Evolutionary conservation across 2,797 vertebrate species (phyloP).

Genomic region (Onychomys leucogaster): DNA sequence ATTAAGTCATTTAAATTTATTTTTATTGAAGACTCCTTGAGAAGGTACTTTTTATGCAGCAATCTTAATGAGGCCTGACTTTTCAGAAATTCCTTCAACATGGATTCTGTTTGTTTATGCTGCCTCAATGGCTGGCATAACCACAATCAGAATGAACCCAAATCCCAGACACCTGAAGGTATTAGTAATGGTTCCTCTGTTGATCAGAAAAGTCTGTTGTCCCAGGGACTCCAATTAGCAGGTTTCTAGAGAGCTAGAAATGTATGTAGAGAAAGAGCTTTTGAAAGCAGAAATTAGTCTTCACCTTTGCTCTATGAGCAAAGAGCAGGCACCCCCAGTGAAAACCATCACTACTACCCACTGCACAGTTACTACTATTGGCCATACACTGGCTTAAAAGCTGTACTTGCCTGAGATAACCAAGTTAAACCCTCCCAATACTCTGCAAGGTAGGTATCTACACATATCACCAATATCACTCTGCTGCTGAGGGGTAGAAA

Average conservation of each 20-base stretch:
- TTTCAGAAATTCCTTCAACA: constrained; percentile 41
- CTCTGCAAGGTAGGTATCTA: background rate
- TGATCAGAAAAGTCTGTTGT: background rate
- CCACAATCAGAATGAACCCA: background rate
- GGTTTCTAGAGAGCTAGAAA: constrained; percentile 11
- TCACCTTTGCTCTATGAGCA: background rate
- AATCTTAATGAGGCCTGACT: background rate
- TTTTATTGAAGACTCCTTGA: constrained; percentile 31
- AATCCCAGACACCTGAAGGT: background rate
- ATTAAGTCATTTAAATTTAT: constrained; percentile 40
- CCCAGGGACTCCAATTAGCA: background rate
- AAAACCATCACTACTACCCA: background rate
- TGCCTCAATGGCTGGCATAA: background rate
- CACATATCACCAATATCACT: background rate
- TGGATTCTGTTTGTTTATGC: background rate
- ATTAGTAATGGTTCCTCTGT: constrained; percentile 5
- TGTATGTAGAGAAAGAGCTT: background rate
- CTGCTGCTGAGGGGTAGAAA: background rate
- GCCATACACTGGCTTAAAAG: background rate
- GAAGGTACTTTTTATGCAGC: background rate
- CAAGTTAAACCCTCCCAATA: constrained; percentile 3
- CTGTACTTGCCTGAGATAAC: background rate
- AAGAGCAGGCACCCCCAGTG: background rate
- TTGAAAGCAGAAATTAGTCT: background rate
- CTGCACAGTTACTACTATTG: background rate